These are phyloP conservation scores for Aphodius granarius DNA, from an alignment of 2,888 invertebrate species.

Conservation along the genomic window DNA sequence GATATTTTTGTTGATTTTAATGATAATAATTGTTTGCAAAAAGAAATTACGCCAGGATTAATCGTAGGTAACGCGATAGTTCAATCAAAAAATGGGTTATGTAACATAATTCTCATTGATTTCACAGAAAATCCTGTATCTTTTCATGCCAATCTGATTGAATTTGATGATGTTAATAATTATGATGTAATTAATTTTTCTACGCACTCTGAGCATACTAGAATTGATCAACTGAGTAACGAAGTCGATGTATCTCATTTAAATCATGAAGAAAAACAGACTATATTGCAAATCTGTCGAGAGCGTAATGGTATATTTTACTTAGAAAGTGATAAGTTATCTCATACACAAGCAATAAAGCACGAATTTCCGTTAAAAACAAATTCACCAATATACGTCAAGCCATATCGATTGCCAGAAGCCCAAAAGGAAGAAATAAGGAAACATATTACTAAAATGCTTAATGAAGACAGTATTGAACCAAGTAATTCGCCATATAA, in stretches of 20 bases:
- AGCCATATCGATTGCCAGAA: conserved; percentile 13
- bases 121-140: too few relatives aligned
- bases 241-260: not conserved
- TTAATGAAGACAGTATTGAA: not conserved
- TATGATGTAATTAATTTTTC: too few relatives aligned
- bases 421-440: conserved; percentile 8
- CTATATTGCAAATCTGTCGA: conserved; percentile 5
- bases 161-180: too few relatives aligned
- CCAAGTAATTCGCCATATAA: conserved; percentile 13
- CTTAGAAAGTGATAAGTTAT: conserved; percentile 14
- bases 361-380: conserved; percentile 12
- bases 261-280: not conserved
- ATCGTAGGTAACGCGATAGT: too few relatives aligned
- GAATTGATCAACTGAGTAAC: not conserved
- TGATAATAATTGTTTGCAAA: too few relatives aligned
- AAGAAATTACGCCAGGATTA: too few relatives aligned
- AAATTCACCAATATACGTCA: not conserved
- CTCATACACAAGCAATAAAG: conserved; percentile 4
- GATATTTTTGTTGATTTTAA: too few relatives aligned
- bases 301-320: conserved; percentile 8
- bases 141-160: too few relatives aligned
- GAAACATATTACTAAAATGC: conserved; percentile 11
- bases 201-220: too few relatives aligned
- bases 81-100: too few relatives aligned
- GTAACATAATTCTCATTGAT: too few relatives aligned